Evolutionary conservation across 2,888 invertebrate species (phyloP).

Genomic region (Spodoptera littoralis): DNA sequence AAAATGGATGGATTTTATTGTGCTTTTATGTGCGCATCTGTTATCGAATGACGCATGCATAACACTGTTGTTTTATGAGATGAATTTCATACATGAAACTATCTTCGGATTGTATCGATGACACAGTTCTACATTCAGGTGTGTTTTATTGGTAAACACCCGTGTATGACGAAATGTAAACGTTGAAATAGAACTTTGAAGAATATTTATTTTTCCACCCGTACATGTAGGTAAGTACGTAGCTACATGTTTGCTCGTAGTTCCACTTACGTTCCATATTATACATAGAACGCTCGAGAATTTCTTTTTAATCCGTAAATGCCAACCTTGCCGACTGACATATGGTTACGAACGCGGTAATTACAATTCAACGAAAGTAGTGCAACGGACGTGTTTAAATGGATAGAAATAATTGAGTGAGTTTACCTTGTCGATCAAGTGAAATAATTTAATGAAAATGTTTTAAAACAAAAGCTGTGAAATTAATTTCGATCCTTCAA

Average conservation of each 20-base stretch:
- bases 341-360: conserved; percentile 1
- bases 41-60: conserved; percentile 16
- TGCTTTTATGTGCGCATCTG: conserved; percentile 32
- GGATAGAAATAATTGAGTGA: neutral
- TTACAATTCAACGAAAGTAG: conserved; percentile 10
- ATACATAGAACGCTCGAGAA: neutral
- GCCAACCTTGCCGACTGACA: conserved; percentile 1
- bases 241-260: conserved; percentile 1
- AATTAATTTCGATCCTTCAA: conserved; percentile 1
- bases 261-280: conserved; percentile 6
- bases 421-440: conserved; percentile 1
- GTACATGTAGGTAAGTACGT: neutral
- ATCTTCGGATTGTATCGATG: conserved; percentile 13
- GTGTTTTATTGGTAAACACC: conserved; percentile 11
- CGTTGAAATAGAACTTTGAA: conserved; percentile 12
- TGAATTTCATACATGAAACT: conserved; percentile 13
- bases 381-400: neutral
- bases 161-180: conserved; percentile 1
- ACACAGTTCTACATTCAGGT: conserved; percentile 2
- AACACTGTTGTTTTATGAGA: conserved; percentile 3
- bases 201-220: conserved; percentile 4
- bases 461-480: neutral
- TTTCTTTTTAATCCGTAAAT: conserved; percentile 18
- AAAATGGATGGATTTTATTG: conserved; percentile 23
- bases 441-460: neutral